Percentiles rank a stretch among this genome's conserved stretches.
Conservation (phyloP, 2,797 vertebrate genomes). For the Valencia hispanica region DNA sequence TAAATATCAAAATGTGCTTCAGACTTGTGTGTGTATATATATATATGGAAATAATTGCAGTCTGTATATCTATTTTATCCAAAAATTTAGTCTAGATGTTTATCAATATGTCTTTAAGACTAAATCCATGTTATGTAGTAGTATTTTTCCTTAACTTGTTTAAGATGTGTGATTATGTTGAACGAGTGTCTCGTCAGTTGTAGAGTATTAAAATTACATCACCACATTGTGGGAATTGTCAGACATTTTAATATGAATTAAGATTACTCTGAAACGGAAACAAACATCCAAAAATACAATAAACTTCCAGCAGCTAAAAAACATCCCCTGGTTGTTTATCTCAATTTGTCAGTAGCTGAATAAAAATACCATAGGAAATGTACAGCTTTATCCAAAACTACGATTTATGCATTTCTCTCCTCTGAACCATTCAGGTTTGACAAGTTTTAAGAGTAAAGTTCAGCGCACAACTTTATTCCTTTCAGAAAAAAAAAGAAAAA, state of each 20-base stretch:
- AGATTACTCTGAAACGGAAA: constrained; percentile 75
- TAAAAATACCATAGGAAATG: constrained; percentile 79
- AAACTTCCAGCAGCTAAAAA: constrained; percentile 80
- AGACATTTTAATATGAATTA: constrained; percentile 85
- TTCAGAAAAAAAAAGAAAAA: constrained; percentile 15
- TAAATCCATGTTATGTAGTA: not conserved
- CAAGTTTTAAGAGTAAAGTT: constrained; percentile 15
- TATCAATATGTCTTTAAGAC: too few relatives aligned
- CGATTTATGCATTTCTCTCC: constrained; percentile 32
- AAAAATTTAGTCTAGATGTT: not conserved
- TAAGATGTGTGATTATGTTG: not conserved
- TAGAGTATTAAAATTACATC: not conserved
- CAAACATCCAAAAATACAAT: constrained; percentile 79
- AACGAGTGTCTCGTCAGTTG: constrained; percentile 4
- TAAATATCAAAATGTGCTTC: not conserved
- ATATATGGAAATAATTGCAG: not conserved
- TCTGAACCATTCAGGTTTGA: constrained; percentile 5
- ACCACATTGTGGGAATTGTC: constrained; percentile 46
- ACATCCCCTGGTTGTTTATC: constrained; percentile 70
- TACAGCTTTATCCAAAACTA: constrained; percentile 65
- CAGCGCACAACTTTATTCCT: constrained; percentile 17
- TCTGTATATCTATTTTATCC: not conserved
- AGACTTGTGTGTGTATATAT: not conserved
- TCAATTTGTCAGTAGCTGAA: constrained; percentile 73
- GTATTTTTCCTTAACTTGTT: not conserved